These are phyloP conservation scores for Neopelma chrysocephalum DNA, from an alignment of 2,797 vertebrate genomes.

Conservation along the genomic window DNA sequence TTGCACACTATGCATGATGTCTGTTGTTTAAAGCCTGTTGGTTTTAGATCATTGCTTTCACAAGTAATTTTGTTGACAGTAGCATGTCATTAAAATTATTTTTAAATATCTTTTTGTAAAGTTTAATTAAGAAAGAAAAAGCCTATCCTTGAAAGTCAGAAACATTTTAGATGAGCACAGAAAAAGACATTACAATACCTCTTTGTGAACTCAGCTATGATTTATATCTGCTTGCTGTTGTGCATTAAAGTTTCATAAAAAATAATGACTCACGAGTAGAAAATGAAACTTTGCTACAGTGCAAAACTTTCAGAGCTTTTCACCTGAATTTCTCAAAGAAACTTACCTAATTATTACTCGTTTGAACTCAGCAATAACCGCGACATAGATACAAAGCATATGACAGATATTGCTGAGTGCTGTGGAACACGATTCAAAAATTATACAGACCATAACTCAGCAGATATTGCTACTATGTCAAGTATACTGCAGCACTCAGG, in stretches of 20 bases:
- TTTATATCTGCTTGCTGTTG: not conserved
- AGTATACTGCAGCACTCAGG: not conserved
- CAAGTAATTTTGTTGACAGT: not conserved
- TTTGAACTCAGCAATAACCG: not conserved
- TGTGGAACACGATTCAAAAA: not conserved
- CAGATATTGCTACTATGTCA: not conserved
- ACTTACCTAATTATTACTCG: not conserved
- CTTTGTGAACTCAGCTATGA: not conserved
- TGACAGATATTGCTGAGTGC: slow-evolving; percentile 2
- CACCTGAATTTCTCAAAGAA: not conserved
- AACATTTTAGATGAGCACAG: not conserved
- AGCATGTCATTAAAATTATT: not conserved
- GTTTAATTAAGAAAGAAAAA: not conserved
- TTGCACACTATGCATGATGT: not conserved
- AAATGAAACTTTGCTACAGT: not conserved
- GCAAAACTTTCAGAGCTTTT: not conserved
- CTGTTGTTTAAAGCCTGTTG: not conserved
- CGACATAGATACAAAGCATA: not conserved
- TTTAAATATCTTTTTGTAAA: not conserved
- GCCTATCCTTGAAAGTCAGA: not conserved
- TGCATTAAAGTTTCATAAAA: slow-evolving; percentile 1
- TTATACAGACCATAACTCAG: slow-evolving; percentile 16
- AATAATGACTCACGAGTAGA: not conserved
- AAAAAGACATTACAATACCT: not conserved
- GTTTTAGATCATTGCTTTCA: not conserved